Conservation (phyloP, 2,888 invertebrate genomes). For the Clanis bilineata region DNA sequence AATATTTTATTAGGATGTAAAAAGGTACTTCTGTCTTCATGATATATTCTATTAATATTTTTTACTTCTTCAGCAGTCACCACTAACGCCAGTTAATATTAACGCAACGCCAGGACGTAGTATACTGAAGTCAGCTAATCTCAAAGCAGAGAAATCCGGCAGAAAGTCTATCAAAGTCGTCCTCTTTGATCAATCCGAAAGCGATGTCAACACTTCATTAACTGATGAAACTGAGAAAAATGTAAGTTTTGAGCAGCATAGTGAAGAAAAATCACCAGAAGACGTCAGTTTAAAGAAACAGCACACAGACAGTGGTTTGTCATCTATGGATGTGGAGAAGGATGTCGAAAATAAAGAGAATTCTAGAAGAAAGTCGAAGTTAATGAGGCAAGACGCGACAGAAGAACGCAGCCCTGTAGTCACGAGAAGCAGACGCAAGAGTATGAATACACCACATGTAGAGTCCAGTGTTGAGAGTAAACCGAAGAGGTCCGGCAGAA, state of each 20-base stretch:
- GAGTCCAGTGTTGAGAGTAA: background rate
- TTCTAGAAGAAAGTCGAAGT: slow-evolving; percentile 36
- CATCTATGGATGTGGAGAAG: slow-evolving; percentile 38
- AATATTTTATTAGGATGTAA: no score
- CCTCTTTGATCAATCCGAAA: slow-evolving; percentile 51
- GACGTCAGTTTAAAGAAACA: slow-evolving; percentile 12
- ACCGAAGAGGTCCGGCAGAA: slow-evolving; percentile 31
- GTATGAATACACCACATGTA: slow-evolving; percentile 27
- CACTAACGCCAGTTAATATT: slow-evolving; percentile 45
- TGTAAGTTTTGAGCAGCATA: background rate
- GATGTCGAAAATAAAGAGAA: slow-evolving; percentile 46
- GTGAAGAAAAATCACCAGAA: slow-evolving; percentile 12
- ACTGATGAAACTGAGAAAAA: background rate
- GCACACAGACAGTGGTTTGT: slow-evolving; percentile 33
- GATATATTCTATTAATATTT: no score
- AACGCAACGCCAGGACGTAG: slow-evolving; percentile 65
- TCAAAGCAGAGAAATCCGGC: slow-evolving; percentile 36
- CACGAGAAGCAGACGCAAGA: slow-evolving; percentile 57
- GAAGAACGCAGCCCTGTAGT: slow-evolving; percentile 44
- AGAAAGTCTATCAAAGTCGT: slow-evolving; percentile 64
- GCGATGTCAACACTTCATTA: slow-evolving; percentile 22
- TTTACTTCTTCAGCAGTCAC: no score
- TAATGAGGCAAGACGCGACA: slow-evolving; percentile 49
- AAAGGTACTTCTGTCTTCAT: no score
- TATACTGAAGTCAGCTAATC: slow-evolving; percentile 56